Base-by-base conservation (phyloP, 1,140 invertebrate species). In the Lepidurus arcticus region DNA sequence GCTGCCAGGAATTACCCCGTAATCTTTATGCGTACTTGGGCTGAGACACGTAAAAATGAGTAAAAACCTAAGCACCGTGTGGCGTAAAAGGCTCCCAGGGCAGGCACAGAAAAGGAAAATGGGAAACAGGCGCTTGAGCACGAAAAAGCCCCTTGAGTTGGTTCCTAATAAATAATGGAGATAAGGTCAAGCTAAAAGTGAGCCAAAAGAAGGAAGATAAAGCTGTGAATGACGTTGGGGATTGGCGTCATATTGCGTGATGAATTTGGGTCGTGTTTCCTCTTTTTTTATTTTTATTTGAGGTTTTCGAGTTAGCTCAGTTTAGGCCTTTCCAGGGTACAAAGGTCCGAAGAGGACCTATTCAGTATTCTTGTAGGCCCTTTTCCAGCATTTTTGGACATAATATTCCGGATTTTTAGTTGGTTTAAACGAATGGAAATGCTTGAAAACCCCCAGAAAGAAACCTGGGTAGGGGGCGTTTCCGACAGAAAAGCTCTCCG, bases 141-240 rank as follows among this genome's bases (percentile, higher is more conserved):
- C 16, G 53, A 65, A 65, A 65, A 65, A 65, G 53, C 6, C 13
- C 21, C 13, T 65, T 65, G 53, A 65, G 16, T 65, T 65, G 53
- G 53, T 65, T 65, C 53, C 53, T 65, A 65, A 65, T 65, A 65
- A 65, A 65, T 65, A 65, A 65, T 65, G 1, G 53, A 9, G 53
- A 65, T 65, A 65, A 65, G 53, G 53, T 65, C 53, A 65, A 65
- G 53, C 21, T 65, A 16, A 1, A 16, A 65, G 53, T 65, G 53
- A 65, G 53, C 53, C 53, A 13, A 65, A 34, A 34, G 34, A 34
- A 34, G 34, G 34, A 34, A 11, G 53, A 65, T 65, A 65, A 65
- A 9, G 53, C 53, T 65, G 9, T 16, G 53, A 65, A 13, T 65
- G 53, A 65, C 13, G 53, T 65, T 65, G 16, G 16, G 13, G 53